Evolutionary conservation across 2,888 invertebrate species (phyloP).

Genomic region (Cenopis cana): DNA sequence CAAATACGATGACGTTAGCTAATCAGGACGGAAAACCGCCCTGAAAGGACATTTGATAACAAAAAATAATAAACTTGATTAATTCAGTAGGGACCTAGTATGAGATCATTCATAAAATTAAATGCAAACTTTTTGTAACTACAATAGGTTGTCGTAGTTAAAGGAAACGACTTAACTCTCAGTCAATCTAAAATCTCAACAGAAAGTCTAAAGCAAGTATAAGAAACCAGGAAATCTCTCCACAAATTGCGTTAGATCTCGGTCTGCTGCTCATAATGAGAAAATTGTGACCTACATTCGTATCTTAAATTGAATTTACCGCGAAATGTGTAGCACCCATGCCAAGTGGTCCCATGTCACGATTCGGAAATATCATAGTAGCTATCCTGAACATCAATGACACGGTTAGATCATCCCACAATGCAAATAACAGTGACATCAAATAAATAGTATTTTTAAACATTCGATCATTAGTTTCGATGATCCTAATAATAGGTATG

Average conservation of each 20-base stretch:
- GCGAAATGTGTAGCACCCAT: slow-evolving; percentile 66
- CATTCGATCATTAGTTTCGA: background rate
- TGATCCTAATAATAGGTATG: slow-evolving; percentile 1
- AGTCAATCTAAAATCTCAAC: slow-evolving; percentile 1
- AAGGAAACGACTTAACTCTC: background rate
- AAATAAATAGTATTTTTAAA: slow-evolving; percentile 31
- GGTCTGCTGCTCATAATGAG: slow-evolving; percentile 39
- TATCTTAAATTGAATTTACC: slow-evolving; percentile 75
- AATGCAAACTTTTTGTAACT: background rate
- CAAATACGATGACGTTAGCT: background rate
- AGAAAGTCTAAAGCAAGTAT: slow-evolving; percentile 13
- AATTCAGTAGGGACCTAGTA: background rate
- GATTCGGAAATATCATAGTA: slow-evolving; percentile 68
- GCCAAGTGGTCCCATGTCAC: slow-evolving; percentile 74
- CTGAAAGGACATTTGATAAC: background rate
- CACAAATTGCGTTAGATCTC: slow-evolving; percentile 33
- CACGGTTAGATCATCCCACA: slow-evolving; percentile 68
- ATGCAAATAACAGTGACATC: slow-evolving; percentile 48
- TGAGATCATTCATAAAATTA: background rate
- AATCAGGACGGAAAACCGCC: background rate
- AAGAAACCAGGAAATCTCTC: slow-evolving; percentile 21
- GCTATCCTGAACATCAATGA: slow-evolving; percentile 55
- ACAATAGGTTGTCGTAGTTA: background rate
- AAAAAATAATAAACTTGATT: background rate
- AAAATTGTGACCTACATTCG: slow-evolving; percentile 68